These are phyloP conservation scores for Temnopleurus reevesii DNA, from an alignment of 53 echinoderm and acorn worm species.

Conservation along the genomic window DNA sequence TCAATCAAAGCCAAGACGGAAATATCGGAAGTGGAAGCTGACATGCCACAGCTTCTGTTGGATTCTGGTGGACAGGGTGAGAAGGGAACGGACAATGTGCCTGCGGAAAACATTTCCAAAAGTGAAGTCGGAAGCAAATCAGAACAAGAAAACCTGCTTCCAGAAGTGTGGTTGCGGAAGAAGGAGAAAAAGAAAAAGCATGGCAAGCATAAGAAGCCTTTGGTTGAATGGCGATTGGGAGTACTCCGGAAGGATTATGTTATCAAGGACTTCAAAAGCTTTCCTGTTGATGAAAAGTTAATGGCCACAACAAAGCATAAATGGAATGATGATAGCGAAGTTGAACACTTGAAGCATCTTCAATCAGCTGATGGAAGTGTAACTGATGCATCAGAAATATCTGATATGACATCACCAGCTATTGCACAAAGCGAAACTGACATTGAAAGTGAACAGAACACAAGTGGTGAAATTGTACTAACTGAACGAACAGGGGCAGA, in stretches of 20 bases:
- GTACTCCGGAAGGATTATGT: slow-evolving; percentile 50
- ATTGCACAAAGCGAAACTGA: not conserved
- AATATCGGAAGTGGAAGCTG: slow-evolving; percentile 48
- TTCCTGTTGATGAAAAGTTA: slow-evolving; percentile 54
- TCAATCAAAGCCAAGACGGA: slow-evolving; percentile 7
- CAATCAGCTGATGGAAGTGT: not conserved
- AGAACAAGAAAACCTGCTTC: slow-evolving; percentile 56
- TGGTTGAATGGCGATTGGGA: slow-evolving; percentile 54
- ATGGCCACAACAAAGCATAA: slow-evolving; percentile 40
- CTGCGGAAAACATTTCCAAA: not conserved
- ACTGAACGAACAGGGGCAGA: not conserved
- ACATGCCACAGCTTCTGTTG: slow-evolving; percentile 43
- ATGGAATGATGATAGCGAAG: slow-evolving; percentile 50
- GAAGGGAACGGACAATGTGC: not conserved
- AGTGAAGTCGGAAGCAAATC: slow-evolving; percentile 41
- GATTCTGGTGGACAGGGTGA: slow-evolving; percentile 36
- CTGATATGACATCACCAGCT: not conserved
- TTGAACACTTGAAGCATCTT: slow-evolving; percentile 29
- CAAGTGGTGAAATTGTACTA: not conserved
- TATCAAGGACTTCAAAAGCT: slow-evolving; percentile 27
- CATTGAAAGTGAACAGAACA: slow-evolving; percentile 10
- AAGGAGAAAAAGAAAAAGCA: slow-evolving; percentile 54
- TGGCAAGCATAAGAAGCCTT: slow-evolving; percentile 33
- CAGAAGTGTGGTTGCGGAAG: slow-evolving; percentile 41
- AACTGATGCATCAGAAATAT: slow-evolving; percentile 37